Base-by-base conservation (phyloP, 1,140 invertebrate genomes). In the Nasonia longicornis region DNA sequence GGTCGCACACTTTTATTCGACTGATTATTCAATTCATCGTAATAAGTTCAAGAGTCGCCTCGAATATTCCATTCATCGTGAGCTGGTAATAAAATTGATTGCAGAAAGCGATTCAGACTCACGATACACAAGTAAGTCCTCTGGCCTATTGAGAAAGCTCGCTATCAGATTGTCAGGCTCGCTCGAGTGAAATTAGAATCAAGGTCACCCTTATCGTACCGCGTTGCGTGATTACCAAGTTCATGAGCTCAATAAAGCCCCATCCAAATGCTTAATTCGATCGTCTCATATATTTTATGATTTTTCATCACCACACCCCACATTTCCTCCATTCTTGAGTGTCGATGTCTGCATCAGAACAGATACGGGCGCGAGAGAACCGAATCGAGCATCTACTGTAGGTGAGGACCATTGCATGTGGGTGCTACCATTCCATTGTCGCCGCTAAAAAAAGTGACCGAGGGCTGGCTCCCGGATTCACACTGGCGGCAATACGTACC, bases 11-110 rank as follows among this genome's bases (percentile, higher is more conserved):
- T 67, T 67, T n/a, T 77, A 67, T 48, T 70, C 14, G 66, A 52
- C 20, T 63, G 72, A 79, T 79, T 79, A 79, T 72, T 79, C 48
- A 79, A 79, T 79, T 63, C n/a, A 63, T 63, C 22, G 76, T 72
- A 58, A 79, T 63, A 79, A 63, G 16, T 63, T 58, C 12, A 14
- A 10, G 8, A 29, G 66, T 26, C 52, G 38, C 2, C 35, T 71
- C 10, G n/a, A 58, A 38, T 58, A 63, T 63, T 79, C 69, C 58
- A 64, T 79, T 79, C 52, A 79, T 72, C 22, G 42, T 20, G 7
- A 79, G 45, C 35, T 6, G 12, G 64, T 77, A 69, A 63, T 72
- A 72, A 79, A 73, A 79, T 66, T 79, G 26, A 79, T 73, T 58
- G 35, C 58, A 63, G 70, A 73, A 79, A 45, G 70, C 16, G n/a